phyloP scores from a whole-genome alignment of 1,140 invertebrate species.

The Drosophila mauritiana region DNA sequence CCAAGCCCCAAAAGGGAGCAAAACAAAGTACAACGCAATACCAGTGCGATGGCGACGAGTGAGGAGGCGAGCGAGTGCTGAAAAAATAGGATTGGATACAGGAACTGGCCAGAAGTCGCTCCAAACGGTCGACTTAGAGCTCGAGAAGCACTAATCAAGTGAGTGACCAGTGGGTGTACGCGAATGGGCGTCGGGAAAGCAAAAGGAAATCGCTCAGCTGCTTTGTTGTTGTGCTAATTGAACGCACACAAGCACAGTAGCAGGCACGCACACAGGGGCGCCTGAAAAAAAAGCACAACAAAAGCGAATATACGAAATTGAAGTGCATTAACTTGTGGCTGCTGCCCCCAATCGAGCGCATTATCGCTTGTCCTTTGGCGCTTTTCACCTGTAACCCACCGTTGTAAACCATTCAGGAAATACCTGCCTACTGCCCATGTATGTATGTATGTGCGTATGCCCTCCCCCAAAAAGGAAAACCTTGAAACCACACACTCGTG shows the following conservation, averaged over 20 bases:
- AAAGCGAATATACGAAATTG: conserved; percentile 57
- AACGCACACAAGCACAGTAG: conserved; percentile 28
- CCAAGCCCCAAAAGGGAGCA: conserved; percentile 4
- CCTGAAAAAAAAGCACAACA: conserved; percentile 64
- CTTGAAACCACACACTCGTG: conserved; percentile 45
- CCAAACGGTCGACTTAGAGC: conserved; percentile 16
- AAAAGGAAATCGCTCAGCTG: conserved; percentile 48
- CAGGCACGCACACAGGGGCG: conserved; percentile 20
- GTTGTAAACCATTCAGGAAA: neutral
- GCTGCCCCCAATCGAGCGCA: conserved; percentile 12
- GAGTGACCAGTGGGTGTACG: conserved; percentile 41
- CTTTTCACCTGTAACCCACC: conserved; percentile 54
- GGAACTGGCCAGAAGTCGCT: conserved; percentile 18
- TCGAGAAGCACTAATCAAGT: conserved; percentile 40
- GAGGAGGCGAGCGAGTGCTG: conserved; percentile 41
- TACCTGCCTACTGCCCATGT: neutral
- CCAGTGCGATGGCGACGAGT: conserved; percentile 53
- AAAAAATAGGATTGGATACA: conserved; percentile 29
- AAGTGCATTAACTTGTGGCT: conserved; percentile 36
- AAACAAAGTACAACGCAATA: conserved; percentile 58
- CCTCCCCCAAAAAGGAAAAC: conserved; percentile 40
- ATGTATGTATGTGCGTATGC: neutral
- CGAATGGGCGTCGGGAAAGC: conserved; percentile 20
- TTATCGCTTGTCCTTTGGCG: conserved; percentile 14
- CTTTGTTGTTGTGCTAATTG: conserved; percentile 67